These are phyloP conservation scores for Calycopis cecrops DNA, from an alignment of 1,140 invertebrate genomes.

Conservation along the genomic window DNA sequence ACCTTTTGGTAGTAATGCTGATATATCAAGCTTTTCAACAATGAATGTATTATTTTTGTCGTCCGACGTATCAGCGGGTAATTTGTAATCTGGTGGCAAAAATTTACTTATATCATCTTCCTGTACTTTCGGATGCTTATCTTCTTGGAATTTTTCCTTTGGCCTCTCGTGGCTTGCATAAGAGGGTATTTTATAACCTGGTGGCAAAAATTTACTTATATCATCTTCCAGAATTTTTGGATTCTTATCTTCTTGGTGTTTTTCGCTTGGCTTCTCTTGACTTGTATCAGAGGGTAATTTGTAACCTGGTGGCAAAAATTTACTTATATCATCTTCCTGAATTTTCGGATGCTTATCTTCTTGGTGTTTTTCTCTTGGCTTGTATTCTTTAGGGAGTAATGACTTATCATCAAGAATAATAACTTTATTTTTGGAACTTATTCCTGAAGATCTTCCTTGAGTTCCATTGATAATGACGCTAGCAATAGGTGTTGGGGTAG, in stretches of 20 bases:
- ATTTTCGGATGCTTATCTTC: conserved; percentile 54
- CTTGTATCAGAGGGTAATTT: conserved; percentile 55
- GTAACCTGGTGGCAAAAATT: conserved; percentile 79
- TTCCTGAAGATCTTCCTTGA: conserved; percentile 66
- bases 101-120: conserved; percentile 77
- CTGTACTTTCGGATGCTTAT: conserved; percentile 46
- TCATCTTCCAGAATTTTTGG: conserved; percentile 67
- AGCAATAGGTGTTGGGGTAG: conserved; percentile 44
- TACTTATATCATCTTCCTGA: conserved; percentile 74
- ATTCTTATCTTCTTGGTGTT: conserved; percentile 53
- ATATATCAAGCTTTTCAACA: conserved; percentile 76
- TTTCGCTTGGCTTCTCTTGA: too few species aligned
- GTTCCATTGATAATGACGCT: conserved; percentile 54
- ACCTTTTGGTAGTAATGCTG: conserved; percentile 79
- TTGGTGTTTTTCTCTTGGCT: conserved; percentile 67
- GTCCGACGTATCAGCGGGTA: conserved; percentile 41
- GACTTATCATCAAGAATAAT: conserved; percentile 76
- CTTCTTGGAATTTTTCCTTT: too few species aligned
- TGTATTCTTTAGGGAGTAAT: conserved; percentile 81
- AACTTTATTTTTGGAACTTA: conserved; percentile 71
- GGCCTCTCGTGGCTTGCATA: too few species aligned
- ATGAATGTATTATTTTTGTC: conserved; percentile 9
- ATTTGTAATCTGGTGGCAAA: conserved; percentile 78
- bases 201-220: conserved; percentile 79
- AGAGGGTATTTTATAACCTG: conserved; percentile 73